phyloP scores from a whole-genome alignment of 2,888 invertebrate genomes.

The Xestia ashworthii region DNA sequence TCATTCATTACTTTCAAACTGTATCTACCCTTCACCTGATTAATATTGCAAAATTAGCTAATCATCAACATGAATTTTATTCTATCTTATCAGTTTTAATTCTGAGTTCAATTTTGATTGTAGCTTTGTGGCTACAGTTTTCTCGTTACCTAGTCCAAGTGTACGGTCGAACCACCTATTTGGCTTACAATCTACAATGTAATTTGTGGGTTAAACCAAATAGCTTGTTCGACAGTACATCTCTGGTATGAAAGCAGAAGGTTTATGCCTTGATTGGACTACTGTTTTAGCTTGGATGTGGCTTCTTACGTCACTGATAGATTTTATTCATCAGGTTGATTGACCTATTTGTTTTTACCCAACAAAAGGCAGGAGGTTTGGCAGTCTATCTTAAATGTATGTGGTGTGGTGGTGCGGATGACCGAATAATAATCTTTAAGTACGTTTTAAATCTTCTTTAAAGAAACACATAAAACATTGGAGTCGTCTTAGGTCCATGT shows the following conservation, averaged over 20 bases:
- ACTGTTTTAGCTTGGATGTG: constrained; percentile 16
- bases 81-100: neutral
- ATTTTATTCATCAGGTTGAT: neutral
- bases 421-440: too few species aligned
- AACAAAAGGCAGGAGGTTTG: neutral
- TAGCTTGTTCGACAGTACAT: too few species aligned
- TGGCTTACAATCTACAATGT: too few species aligned
- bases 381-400: neutral
- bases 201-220: too few species aligned
- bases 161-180: too few species aligned
- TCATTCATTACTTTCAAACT: constrained; percentile 37
- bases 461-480: too few species aligned
- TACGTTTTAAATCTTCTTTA: too few species aligned
- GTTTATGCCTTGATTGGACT: constrained; percentile 4
- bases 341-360: neutral
- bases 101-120: constrained; percentile 43
- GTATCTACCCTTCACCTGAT: constrained; percentile 39
- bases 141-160: constrained; percentile 40
- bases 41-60: constrained; percentile 42
- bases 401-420: too few species aligned
- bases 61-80: constrained; percentile 5
- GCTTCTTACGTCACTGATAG: neutral
- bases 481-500: too few species aligned
- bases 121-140: constrained; percentile 29
- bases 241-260: constrained; percentile 21